phyloP scores from a whole-genome alignment of 2,888 invertebrate genomes.

The Cheiracanthium punctorium region DNA sequence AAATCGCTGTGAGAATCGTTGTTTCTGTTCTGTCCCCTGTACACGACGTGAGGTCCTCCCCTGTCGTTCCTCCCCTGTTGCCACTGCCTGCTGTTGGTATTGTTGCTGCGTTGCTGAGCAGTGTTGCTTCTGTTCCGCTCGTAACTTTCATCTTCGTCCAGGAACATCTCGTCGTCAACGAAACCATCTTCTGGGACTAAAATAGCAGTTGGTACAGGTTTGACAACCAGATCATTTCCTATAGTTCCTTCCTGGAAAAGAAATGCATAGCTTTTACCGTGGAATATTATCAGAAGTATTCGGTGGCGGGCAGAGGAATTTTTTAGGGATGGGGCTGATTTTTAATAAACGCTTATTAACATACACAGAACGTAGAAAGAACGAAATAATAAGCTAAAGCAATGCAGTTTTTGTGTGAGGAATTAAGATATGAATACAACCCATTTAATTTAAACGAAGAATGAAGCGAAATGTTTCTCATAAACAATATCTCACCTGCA shows the following conservation, averaged over 20 bases:
- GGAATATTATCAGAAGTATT: too few species aligned
- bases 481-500: too few species aligned
- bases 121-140: slow-evolving; percentile 37
- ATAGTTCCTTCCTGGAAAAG: slow-evolving; percentile 89
- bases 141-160: slow-evolving; percentile 80
- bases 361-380: too few species aligned
- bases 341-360: too few species aligned
- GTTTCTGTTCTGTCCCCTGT: slow-evolving; percentile 79
- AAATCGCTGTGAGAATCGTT: slow-evolving; percentile 67
- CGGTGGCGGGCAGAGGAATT: too few species aligned
- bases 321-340: too few species aligned
- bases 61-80: not conserved
- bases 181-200: slow-evolving; percentile 66
- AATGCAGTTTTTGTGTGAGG: too few species aligned
- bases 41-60: slow-evolving; percentile 82
- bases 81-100: not conserved
- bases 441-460: too few species aligned
- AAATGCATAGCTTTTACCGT: too few species aligned
- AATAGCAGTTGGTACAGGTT: slow-evolving; percentile 83
- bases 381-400: too few species aligned
- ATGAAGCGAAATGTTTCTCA: too few species aligned
- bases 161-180: slow-evolving; percentile 84
- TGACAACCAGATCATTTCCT: slow-evolving; percentile 90
- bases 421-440: too few species aligned
- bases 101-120: not conserved